Evolutionary conservation across 1,140 invertebrate species (phyloP).

Genomic region (Oscheius sp.): DNA sequence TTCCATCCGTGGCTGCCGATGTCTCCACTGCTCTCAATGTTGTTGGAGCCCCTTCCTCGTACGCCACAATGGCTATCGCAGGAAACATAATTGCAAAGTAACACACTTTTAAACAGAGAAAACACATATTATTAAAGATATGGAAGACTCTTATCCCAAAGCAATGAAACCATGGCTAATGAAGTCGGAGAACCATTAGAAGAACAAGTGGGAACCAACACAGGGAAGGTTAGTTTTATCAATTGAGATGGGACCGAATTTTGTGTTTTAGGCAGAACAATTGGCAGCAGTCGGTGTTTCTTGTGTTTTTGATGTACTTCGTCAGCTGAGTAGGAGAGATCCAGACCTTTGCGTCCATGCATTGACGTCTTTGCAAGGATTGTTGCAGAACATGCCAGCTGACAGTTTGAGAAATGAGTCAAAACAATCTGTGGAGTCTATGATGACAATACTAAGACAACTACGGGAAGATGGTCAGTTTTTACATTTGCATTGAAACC

Average conservation of each 20-base stretch:
- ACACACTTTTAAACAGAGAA: background rate
- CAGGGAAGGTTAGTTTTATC: background rate
- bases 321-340: constrained; percentile 52
- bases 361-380: constrained; percentile 46
- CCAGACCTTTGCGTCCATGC: constrained; percentile 52
- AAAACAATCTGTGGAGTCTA: constrained; percentile 38
- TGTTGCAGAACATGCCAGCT: constrained; percentile 50
- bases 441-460: constrained; percentile 44
- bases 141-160: background rate
- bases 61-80: constrained; percentile 21
- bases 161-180: background rate
- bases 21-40: constrained; percentile 10
- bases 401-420: constrained; percentile 47
- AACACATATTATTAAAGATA: constrained; percentile 15
- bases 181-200: background rate
- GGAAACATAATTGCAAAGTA: constrained; percentile 14
- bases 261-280: constrained; percentile 22
- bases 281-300: constrained; percentile 41
- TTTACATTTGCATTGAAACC: background rate
- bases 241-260: no score
- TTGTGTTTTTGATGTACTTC: constrained; percentile 52
- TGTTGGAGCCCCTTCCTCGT: constrained; percentile 27
- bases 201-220: background rate
- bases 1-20: background rate
- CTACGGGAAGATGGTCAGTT: constrained; percentile 44